These are phyloP conservation scores for Esox lucius DNA, from an alignment of 2,797 vertebrate genomes.

Conservation along the genomic window DNA sequence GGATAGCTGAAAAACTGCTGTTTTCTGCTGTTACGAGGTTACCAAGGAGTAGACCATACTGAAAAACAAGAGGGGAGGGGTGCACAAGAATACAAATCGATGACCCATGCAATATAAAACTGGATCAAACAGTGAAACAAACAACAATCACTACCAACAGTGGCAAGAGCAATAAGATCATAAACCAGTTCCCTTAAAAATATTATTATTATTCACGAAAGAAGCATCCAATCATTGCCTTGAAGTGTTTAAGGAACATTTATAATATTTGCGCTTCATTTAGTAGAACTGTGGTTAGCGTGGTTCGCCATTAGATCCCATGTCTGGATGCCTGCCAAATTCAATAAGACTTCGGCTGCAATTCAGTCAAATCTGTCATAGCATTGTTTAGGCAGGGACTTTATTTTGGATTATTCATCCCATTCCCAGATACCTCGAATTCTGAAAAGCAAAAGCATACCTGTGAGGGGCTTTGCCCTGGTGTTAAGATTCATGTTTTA, in stretches of 20 bases:
- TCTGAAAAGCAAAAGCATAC: too few relatives aligned
- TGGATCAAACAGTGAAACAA: conserved; percentile 9
- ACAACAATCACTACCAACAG: conserved; percentile 9
- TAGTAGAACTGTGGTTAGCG: conserved; percentile 8
- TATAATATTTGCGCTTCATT: conserved; percentile 30
- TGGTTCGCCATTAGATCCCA: background rate
- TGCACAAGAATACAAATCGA: conserved; percentile 47
- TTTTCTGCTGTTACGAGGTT: conserved; percentile 84
- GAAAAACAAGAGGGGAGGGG: conserved; percentile 67
- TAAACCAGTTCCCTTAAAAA: conserved; percentile 2
- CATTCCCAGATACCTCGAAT: too few relatives aligned
- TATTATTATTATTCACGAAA: background rate
- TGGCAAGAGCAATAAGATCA: conserved; percentile 13
- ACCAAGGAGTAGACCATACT: conserved; percentile 98
- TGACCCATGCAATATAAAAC: background rate
- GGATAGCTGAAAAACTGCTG: conserved; percentile 40
- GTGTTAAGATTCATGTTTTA: too few relatives aligned
- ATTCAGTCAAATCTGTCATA: too few relatives aligned
- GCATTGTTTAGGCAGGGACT: too few relatives aligned
- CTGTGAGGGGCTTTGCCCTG: too few relatives aligned
- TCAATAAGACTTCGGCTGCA: conserved; percentile 1
- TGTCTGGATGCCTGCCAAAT: conserved; percentile 10
- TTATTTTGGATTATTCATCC: too few relatives aligned
- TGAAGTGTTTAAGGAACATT: conserved; percentile 15
- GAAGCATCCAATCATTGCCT: background rate